These are phyloP conservation scores for Trinorchestia longiramus DNA, from an alignment of 1,140 invertebrate genomes.

Conservation along the genomic window DNA sequence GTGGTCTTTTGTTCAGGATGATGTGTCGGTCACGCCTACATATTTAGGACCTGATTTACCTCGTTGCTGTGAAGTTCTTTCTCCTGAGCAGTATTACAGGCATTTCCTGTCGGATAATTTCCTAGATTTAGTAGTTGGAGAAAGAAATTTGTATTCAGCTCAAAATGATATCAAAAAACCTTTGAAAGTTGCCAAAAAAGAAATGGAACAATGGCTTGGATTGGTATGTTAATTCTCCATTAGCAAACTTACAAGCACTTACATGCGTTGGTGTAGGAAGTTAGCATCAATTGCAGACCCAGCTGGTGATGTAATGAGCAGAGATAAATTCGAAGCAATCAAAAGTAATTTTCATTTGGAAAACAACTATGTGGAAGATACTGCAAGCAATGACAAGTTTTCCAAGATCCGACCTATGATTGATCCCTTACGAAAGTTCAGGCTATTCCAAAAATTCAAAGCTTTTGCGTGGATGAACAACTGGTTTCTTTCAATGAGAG, in stretches of 20 bases:
- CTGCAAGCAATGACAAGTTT: background rate
- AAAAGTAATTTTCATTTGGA: no score
- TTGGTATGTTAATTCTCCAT: no score
- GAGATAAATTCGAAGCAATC: no score
- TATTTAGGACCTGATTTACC: background rate
- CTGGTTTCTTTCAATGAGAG: conserved; percentile 15
- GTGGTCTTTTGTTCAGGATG: no score
- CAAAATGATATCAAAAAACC: conserved; percentile 51
- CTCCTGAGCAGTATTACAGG: background rate
- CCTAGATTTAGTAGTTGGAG: background rate
- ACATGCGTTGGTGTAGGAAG: no score
- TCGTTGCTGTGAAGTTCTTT: background rate
- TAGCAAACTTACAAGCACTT: conserved; percentile 56
- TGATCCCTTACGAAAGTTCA: conserved; percentile 16
- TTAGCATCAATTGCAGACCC: no score
- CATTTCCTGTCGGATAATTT: conserved; percentile 37
- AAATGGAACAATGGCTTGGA: no score
- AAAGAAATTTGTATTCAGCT: conserved; percentile 44
- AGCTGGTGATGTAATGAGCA: no score
- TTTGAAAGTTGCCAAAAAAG: conserved; percentile 19
- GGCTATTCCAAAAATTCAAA: background rate
- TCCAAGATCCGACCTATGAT: no score
- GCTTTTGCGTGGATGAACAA: no score
- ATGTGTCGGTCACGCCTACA: background rate
- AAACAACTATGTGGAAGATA: background rate